Evolutionary conservation across 37 sponge, comb jelly and placozoan genomes (phyloP).

Genomic region (Hormiphora californensis): DNA sequence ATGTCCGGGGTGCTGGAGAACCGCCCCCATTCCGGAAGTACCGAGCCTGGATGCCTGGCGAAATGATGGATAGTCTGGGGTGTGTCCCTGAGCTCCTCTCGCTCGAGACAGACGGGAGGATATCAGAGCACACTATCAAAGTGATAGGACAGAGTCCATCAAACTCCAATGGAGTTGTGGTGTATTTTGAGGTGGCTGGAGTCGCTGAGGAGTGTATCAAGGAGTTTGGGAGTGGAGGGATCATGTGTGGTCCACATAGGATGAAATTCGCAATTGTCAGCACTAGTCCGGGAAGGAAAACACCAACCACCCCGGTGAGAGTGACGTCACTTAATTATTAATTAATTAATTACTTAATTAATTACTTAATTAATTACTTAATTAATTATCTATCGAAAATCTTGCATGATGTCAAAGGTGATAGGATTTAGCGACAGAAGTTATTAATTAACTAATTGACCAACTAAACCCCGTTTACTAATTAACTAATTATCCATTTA

Average conservation of each 20-base stretch:
- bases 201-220: not conserved
- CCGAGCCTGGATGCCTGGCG: not conserved
- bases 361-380: too few relatives aligned
- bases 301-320: too few relatives aligned
- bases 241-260: not conserved
- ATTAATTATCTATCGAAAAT: too few relatives aligned
- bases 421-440: too few relatives aligned
- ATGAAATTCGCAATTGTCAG: too few relatives aligned
- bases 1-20: slow-evolving; percentile 1
- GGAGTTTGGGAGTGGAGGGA: not conserved
- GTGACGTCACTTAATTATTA: too few relatives aligned
- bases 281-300: too few relatives aligned
- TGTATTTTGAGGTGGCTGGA: not conserved
- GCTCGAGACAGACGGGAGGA: not conserved
- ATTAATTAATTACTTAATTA: too few relatives aligned
- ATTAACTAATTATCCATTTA: too few relatives aligned
- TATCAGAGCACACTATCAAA: not conserved
- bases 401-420: too few relatives aligned
- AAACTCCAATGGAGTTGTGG: not conserved
- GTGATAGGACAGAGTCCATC: not conserved
- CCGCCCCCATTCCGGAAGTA: slow-evolving; percentile 3
- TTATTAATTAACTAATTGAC: too few relatives aligned
- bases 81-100: not conserved
- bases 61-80: not conserved
- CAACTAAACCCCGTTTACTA: too few relatives aligned